phyloP scores from a whole-genome alignment of 2,797 vertebrate genomes.

The Oryzias dopingdopingensis region DNA sequence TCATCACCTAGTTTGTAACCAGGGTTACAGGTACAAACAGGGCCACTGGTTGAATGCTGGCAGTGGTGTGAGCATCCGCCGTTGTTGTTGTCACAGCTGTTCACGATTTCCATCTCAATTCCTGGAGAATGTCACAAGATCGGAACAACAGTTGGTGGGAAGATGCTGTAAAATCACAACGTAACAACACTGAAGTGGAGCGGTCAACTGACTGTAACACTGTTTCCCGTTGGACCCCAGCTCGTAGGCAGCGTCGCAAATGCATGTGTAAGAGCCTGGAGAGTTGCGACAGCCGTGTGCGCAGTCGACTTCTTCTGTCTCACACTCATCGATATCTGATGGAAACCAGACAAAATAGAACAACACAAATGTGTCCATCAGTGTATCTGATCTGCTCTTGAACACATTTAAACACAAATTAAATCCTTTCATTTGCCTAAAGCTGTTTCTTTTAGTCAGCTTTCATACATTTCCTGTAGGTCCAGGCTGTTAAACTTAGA shows the following conservation, averaged over 20 bases:
- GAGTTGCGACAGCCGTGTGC: constrained; percentile 91
- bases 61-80: constrained; percentile 92
- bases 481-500: neutral
- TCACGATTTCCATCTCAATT: constrained; percentile 97
- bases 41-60: constrained; percentile 84
- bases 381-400: constrained; percentile 9
- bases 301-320: constrained; percentile 73
- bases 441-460: too few relatives aligned
- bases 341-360: constrained; percentile 13
- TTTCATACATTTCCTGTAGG: too few relatives aligned
- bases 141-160: neutral
- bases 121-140: constrained; percentile 66
- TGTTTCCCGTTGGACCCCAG: constrained; percentile 87
- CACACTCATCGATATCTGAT: constrained; percentile 90
- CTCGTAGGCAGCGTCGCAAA: constrained; percentile 88
- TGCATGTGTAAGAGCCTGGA: constrained; percentile 85
- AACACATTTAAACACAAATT: too few relatives aligned
- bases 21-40: constrained; percentile 85
- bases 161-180: neutral
- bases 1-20: constrained; percentile 85
- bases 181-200: neutral
- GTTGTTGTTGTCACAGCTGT: constrained; percentile 88
- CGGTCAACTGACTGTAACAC: constrained; percentile 88
- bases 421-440: too few relatives aligned
- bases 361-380: neutral